These are phyloP conservation scores for Odontothrips loti DNA, from an alignment of 2,888 invertebrate species.

Conservation along the genomic window DNA sequence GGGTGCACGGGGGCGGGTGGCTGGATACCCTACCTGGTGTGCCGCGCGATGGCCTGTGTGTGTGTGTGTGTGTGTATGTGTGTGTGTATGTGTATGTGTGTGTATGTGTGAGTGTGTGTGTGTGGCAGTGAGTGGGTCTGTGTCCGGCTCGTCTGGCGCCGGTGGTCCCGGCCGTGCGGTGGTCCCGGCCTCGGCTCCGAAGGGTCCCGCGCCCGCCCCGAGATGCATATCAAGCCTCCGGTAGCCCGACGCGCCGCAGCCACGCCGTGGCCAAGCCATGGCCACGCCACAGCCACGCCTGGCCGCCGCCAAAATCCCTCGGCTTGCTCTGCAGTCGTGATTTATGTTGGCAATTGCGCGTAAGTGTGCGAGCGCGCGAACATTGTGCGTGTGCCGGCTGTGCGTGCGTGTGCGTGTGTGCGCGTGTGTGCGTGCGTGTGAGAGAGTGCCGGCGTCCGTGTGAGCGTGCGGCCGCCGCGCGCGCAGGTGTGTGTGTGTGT, in stretches of 20 bases:
- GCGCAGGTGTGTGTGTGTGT: neutral
- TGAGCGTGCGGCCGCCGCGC: neutral
- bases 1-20: neutral
- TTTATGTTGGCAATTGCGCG: conserved; percentile 4
- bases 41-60: neutral
- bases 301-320: no score
- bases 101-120: neutral
- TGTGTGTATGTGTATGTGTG: neutral
- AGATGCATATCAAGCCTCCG: neutral
- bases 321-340: neutral
- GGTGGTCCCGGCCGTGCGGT: neutral
- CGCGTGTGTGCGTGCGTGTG: conserved; percentile 7
- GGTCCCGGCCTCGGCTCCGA: neutral
- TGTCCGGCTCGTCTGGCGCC: neutral
- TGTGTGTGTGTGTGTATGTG: neutral
- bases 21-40: no score
- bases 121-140: neutral
- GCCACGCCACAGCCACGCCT: no score
- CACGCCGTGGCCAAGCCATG: no score
- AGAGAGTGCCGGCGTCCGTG: neutral
- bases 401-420: neutral
- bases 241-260: no score
- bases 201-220: neutral
- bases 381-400: neutral
- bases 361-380: neutral